Percentiles rank a stretch among this genome's conserved stretches.
Evolutionary conservation across 2,113 vertebrate species (phyloP).

Genomic region (Scolopax mira): DNA sequence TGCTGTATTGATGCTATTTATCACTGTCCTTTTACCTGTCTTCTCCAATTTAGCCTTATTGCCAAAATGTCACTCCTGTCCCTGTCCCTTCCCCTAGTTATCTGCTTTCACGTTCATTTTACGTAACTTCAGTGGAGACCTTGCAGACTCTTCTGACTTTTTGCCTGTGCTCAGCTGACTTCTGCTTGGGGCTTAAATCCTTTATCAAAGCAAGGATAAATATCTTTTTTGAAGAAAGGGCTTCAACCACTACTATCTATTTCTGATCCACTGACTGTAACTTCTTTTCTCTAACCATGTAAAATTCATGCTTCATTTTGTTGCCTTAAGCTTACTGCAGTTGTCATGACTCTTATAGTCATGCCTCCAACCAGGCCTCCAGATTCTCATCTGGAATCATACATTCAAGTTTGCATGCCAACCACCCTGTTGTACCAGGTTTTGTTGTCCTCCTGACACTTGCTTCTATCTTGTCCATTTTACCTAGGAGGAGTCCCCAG

Average conservation of each 20-base stretch:
- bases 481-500: neutral
- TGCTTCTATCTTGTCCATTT: neutral
- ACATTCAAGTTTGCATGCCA: neutral
- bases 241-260: neutral
- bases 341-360: neutral
- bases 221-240: neutral
- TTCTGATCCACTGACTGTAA: neutral
- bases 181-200: neutral
- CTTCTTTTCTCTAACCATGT: neutral
- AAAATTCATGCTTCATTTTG: neutral
- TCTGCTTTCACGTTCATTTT: neutral
- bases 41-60: neutral
- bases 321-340: neutral
- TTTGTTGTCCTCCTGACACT: neutral
- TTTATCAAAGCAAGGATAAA: neutral
- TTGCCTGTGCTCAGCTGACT: neutral
- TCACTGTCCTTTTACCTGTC: neutral
- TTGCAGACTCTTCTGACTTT: neutral
- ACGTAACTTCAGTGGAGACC: neutral
- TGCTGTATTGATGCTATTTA: neutral
- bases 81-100: neutral
- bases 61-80: neutral
- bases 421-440: neutral
- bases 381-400: neutral
- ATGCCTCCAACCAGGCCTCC: neutral